Base-by-base conservation (phyloP, 2,113 vertebrate species). In the Natator depressus region DNA sequence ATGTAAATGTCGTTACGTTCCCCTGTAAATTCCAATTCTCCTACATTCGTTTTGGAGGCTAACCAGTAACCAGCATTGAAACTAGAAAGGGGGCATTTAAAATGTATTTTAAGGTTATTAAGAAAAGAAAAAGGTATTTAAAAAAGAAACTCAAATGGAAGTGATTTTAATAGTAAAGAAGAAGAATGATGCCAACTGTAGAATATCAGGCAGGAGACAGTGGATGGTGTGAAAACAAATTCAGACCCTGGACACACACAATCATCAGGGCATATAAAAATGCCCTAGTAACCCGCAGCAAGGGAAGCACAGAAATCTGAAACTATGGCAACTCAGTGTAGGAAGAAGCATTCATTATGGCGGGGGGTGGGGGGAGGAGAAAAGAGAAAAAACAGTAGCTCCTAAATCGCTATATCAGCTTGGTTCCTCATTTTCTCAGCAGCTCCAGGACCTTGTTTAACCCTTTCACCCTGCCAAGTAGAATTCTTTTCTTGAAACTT, bases 251-350 rank as follows among this genome's bases (percentile, higher is more conserved):
- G 51, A 46, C 20, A 50, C 81, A 93, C 87, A 95, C 96, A 95
- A 91, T 91, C 87, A 96, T 95, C 93, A 81, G 89, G 94, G 84
- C 54, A 82, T 87, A 81, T 42, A 93, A 91, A 96, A 95, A 82
- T 10, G 59, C 87, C 85, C 89, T 93, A 29, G 93, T 83, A 96
- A 97, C 50, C 85, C 94, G 89, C 81, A 96, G 87, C 90, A 85
- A 87, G 92, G 87, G 93, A 97, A 87, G 78, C 95, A 92, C 27
- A 95, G 96, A 95, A 88, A 95, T 79, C 84, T 78, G 96, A 93
- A 97, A 96, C 95, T 97, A 97, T 97, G 96, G 97, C 93, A 97
- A 97, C 96, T 96, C 87, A 0, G 65, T 76, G 90, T 57, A 49
- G 93, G 93, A 94, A 91, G 95, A 89, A 89, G n/a, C 24, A 25